These are phyloP conservation scores for Falco rusticolus DNA, from an alignment of 2,797 vertebrate species.

Conservation along the genomic window DNA sequence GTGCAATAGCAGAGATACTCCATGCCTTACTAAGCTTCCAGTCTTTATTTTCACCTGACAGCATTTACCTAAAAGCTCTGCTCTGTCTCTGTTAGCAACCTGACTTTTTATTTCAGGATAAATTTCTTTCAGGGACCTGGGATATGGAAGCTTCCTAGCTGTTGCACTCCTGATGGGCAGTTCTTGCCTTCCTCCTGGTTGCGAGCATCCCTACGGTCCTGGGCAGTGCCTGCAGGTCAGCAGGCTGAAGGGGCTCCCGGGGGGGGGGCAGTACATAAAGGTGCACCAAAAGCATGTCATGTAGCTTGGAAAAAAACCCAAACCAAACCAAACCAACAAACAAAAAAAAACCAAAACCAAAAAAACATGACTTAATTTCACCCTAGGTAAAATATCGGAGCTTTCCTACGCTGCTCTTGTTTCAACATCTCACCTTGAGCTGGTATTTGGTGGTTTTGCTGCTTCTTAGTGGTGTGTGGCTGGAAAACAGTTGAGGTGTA, in stretches of 20 bases:
- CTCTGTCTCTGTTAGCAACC: neutral
- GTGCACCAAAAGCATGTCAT: fast-evolving
- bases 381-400: neutral
- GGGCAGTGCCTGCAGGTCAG: neutral
- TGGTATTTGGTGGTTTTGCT: neutral
- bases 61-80: neutral
- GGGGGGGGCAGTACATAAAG: too few relatives aligned
- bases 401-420: neutral
- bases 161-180: neutral
- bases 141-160: neutral
- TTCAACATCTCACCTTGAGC: neutral
- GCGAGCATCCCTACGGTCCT: fast-evolving
- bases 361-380: too few relatives aligned
- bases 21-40: neutral
- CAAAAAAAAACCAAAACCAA: too few relatives aligned
- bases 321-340: too few relatives aligned
- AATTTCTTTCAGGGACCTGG: neutral
- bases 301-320: neutral
- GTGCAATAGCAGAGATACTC: neutral
- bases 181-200: neutral
- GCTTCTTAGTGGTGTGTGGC: neutral
- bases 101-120: neutral
- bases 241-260: too few relatives aligned
- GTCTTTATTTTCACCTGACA: neutral
- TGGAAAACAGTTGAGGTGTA: neutral